Evolutionary conservation across 2,888 invertebrate genomes (phyloP).

Genomic region (Tetranychus truncatus): DNA sequence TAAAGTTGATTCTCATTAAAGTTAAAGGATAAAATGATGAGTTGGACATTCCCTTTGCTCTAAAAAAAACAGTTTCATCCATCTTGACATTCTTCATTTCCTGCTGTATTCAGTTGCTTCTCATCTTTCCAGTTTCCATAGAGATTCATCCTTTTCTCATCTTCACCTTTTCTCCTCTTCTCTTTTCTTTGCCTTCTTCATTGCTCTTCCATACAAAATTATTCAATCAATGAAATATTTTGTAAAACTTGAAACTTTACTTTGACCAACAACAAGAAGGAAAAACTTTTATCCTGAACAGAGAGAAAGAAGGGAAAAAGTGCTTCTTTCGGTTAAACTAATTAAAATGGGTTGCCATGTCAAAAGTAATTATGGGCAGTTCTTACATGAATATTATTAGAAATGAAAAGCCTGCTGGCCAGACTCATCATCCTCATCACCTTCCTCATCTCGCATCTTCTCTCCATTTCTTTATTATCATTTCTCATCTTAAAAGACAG

Average conservation of each 20-base stretch:
- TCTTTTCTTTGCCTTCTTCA: neutral
- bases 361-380: neutral
- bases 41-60: neutral
- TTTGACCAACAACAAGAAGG: too few species aligned
- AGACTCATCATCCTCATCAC: neutral
- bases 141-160: neutral
- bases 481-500: neutral
- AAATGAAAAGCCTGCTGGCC: neutral
- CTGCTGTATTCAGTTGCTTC: neutral
- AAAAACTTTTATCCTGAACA: neutral
- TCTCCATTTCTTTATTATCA: neutral
- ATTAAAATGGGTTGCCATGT: neutral
- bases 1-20: neutral
- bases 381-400: slow-evolving; percentile 1
- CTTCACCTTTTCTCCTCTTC: neutral
- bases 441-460: neutral
- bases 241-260: too few species aligned
- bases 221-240: neutral
- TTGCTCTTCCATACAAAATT: neutral
- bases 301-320: neutral
- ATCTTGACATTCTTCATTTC: neutral
- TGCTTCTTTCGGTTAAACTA: neutral
- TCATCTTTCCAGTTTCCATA: too few species aligned
- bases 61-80: neutral
- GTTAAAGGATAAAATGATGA: neutral